phyloP scores from a whole-genome alignment of 2,113 vertebrate species.

The Mobula birostris region DNA sequence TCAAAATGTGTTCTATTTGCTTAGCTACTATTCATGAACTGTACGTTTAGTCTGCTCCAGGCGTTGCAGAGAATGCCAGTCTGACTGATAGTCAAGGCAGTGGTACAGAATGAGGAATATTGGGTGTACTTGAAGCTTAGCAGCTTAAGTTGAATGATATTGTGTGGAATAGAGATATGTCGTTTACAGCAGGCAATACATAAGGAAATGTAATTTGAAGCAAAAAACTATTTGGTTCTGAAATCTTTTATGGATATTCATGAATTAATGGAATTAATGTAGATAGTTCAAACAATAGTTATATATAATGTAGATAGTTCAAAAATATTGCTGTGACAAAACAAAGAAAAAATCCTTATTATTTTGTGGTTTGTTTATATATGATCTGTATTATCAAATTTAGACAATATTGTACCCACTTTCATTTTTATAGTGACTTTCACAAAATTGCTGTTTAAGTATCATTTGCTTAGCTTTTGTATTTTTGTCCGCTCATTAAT shows the following conservation, averaged over 20 bases:
- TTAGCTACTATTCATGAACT: neutral
- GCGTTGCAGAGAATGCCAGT: neutral
- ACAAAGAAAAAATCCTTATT: too few species aligned
- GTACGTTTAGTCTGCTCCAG: neutral
- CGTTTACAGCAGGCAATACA: neutral
- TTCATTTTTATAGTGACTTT: neutral
- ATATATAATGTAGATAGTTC: neutral
- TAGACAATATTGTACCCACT: neutral
- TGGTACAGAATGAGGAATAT: neutral
- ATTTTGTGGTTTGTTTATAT: neutral
- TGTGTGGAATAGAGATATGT: neutral
- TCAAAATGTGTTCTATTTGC: neutral
- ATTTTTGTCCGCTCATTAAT: neutral
- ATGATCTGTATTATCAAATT: neutral
- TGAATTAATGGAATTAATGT: neutral
- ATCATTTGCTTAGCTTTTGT: neutral
- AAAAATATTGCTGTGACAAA: too few species aligned
- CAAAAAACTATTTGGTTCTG: neutral
- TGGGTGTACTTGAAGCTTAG: neutral
- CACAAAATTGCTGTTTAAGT: neutral
- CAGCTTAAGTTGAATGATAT: neutral
- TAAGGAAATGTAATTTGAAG: neutral
- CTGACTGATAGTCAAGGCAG: neutral
- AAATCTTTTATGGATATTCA: neutral
- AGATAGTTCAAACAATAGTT: neutral